A percentile compares a stretch with the other conserved stretches of the same genome.
Conservation (phyloP, 2,797 vertebrate species). For the Psittacula derbiana region DNA sequence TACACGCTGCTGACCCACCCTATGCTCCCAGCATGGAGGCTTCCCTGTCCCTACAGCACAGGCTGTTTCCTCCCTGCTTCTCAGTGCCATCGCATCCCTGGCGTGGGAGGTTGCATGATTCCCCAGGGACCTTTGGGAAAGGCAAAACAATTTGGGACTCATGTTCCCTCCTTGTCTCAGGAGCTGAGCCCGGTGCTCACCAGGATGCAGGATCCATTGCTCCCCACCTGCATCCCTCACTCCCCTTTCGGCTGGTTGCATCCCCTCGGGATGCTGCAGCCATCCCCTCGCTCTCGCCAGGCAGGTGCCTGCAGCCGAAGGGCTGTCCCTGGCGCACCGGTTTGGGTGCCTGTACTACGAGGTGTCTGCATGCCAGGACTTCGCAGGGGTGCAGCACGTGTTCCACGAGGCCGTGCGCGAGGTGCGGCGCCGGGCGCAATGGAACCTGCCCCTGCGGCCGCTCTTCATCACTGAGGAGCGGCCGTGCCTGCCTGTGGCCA, state of each 20-base stretch:
- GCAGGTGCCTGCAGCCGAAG: conserved; percentile 87
- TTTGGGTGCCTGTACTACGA: conserved; percentile 86
- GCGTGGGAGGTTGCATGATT: background rate
- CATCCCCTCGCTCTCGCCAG: conserved; percentile 58
- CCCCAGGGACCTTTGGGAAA: background rate
- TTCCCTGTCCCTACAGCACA: background rate
- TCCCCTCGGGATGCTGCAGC: background rate
- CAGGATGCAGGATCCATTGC: background rate
- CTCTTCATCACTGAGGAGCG: conserved; percentile 86
- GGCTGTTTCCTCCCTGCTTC: background rate
- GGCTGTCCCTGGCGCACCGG: conserved; percentile 78
- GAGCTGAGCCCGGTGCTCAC: background rate
- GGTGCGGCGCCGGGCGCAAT: conserved; percentile 73
- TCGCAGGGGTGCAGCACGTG: conserved; percentile 80
- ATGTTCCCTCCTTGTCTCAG: background rate
- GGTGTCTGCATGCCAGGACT: conserved; percentile 90
- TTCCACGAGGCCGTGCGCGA: conserved; percentile 88
- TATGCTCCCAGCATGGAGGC: rapidly evolving
- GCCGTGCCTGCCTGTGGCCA: conserved; percentile 61
- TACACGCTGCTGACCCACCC: rapidly evolving
- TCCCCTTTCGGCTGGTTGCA: background rate
- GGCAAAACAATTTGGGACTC: background rate
- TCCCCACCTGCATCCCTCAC: rapidly evolving
- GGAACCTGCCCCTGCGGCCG: conserved; percentile 54
- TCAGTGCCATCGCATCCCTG: background rate